Evolutionary conservation across 2,888 invertebrate species (phyloP).

Genomic region (Athetis lepigone): DNA sequence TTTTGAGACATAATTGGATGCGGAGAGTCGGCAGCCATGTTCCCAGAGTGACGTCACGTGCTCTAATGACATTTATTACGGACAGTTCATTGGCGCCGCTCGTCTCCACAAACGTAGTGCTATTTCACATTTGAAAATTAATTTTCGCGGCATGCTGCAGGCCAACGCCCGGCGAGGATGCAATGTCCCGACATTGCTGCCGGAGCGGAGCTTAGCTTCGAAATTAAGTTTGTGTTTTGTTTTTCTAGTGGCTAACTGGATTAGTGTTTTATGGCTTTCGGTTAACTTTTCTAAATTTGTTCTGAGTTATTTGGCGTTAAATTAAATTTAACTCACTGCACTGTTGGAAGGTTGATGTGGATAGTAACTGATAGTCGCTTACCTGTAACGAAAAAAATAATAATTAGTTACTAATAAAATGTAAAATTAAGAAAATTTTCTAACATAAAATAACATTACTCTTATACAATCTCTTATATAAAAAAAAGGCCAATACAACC

Average conservation of each 20-base stretch:
- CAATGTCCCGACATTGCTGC: constrained; percentile 44
- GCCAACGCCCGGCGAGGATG: constrained; percentile 50
- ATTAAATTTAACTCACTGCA: constrained; percentile 51
- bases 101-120: constrained; percentile 75
- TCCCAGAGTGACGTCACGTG: constrained; percentile 83
- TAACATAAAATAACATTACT: too few relatives aligned
- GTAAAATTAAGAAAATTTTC: neutral
- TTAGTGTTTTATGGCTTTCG: constrained; percentile 50
- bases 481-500: constrained; percentile 52
- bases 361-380: constrained; percentile 47
- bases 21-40: constrained; percentile 81
- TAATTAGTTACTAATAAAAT: constrained; percentile 26
- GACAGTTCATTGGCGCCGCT: constrained; percentile 84
- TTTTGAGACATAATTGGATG: constrained; percentile 87
- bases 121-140: constrained; percentile 81
- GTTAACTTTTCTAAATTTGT: constrained; percentile 34
- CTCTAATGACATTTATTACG: constrained; percentile 87
- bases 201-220: constrained; percentile 56
- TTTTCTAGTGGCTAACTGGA: constrained; percentile 41
- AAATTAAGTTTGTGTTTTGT: constrained; percentile 48
- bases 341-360: constrained; percentile 16
- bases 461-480: constrained; percentile 6
- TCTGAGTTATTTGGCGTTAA: constrained; percentile 40
- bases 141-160: constrained; percentile 76
- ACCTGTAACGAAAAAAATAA: constrained; percentile 66